Evolutionary conservation across 2,113 vertebrate species (phyloP), one percentile per base, ranked within the genome.

Genomic region (Parus major): DNA sequence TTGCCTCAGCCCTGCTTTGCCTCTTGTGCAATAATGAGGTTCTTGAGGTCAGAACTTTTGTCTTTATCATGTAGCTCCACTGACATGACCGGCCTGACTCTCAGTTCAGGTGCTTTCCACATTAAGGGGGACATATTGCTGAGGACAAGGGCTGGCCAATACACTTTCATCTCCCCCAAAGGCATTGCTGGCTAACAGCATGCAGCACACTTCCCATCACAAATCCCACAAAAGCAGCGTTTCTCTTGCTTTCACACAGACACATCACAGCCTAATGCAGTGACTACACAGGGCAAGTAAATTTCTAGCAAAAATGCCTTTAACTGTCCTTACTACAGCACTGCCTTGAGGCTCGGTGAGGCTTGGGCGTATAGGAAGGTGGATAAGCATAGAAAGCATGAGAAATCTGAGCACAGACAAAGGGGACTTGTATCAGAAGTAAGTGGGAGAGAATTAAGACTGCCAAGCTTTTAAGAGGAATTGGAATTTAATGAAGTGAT

Each of bases 401-500:
- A 89, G 65, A 94, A 90, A 80, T 47, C 24, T 77, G 75, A 85
- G 35, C 0, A 0, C 46, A 92, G 63, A 71, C 24, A 82, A 87
- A 79, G 55, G 33, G 53, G 36, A 78, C 72, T 88, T 83, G 44
- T 78, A 66, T 77, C 52, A 88, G 65, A 86, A 86, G 16, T 47
- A 82, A 96, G 79, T 70, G 55, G 59, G 50, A 90, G 46, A 97
- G 85, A 86, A 90, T 83, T 81, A 94, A 50, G 86, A 86, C 33
- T 93, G 92, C 92, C 90, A 94, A 81, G 90, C 66, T 84, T 95
- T 82, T 88, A 93, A 94, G 49, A 90, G 65, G 89, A 94, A 96
- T 55, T 88, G 80, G 88, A 88, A 86, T 94, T 96, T 94, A 94
- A 96, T 94, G 90, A 96, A 96, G 80, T 93, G 86, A 93, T 86